Base-by-base conservation (phyloP, 2,797 vertebrate genomes). In the Parauchenoglanis punctatus region DNA sequence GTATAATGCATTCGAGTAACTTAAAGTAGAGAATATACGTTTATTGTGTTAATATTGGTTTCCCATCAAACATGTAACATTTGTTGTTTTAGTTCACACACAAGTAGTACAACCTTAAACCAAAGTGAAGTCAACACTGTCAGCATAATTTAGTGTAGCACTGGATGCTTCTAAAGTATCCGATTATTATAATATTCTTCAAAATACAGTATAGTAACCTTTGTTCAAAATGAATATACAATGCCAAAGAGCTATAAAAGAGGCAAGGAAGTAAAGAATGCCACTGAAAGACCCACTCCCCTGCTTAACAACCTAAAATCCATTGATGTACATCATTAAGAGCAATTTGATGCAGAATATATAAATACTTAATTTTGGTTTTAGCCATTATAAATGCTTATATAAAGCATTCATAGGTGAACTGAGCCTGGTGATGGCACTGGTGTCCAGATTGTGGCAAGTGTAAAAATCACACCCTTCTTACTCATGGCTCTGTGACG, bases 11-110 rank as follows among this genome's bases (percentile, higher is more conserved):
- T 76, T 56, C 4, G 4, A 80, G 18, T 58, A 56, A 20, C 15
- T 40, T 31, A 89, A 81, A 63, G 5, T 75, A 70, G 73, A 65
- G 20, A 85, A 87, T 54, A 59, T 72, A 81, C 2, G 35, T 85
- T 56, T 23, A 25, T 44, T 83, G 40, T 23, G 54, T 67, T 86
- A 3, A 31, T 65, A 63, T 25, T 82, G 73, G 31, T 61, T 61
- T 80, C 7, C 68, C 31, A 56, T 83, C 10, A 67, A 40, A 20
- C 75, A 77, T 54, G 44, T 68, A 56, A 87, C 72, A 84, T 67
- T 68, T 58, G 28, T 40, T 68, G 11, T 31, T 68, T 84, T 20
- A 25, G 40, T 28, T 46, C 31, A 84, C 5, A 84, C 18, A 87
- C 61, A 84, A 70, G 8, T 54, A 54, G 40, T 46, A 63, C 12